Evolutionary conservation across 2,113 vertebrate genomes (phyloP), one percentile per base, ranked within the genome.

Genomic region (Scatophagus argus): DNA sequence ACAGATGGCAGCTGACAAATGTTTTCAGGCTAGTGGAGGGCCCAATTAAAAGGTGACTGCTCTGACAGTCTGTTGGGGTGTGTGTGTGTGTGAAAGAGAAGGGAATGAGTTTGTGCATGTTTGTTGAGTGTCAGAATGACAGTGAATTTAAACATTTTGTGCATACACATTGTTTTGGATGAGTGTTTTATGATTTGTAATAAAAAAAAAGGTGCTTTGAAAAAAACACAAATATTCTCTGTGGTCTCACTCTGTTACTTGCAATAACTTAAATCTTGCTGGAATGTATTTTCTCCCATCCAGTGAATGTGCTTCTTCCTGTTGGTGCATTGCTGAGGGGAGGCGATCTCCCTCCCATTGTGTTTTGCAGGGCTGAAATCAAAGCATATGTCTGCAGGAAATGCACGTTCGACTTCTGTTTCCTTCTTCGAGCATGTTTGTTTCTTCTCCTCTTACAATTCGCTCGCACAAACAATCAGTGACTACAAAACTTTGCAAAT

Each of bases 1-100:
- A 91, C 93, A 95, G 90, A 93, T 94, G 93, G 93, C 89, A 91
- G 91, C 92, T 94, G 90, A 94, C 91, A 95, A 94, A 94, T 93
- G 91, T 88, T 89, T 90, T 89, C 82, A 87, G 89, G 87, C 74
- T 85, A 77, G 52, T 58, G 52, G 52, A 82, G 75, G 36, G 79
- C 62, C 88, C 82, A 92, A 89, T 93, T 92, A 93, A 88, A 87
- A 92, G 89, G 91, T 92, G 93, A 87, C 92, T 91, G 85, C 81
- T 91, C 89, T 85, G 63, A 92, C 84, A 86, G 89, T 70, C 64
- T 85, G 78, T 51, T 44, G 29, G 60, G 46, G 75, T 73, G 81
- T 75, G 39, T 71, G 52, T 77, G 60, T 65, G 71, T 75, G 54
- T 82, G 59, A n/a, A n/a, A n/a, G n/a, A n/a, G n/a, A n/a, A n/a